Base-by-base conservation (phyloP, 92 coral and sea anemone genomes). In the Porites cylindrica region DNA sequence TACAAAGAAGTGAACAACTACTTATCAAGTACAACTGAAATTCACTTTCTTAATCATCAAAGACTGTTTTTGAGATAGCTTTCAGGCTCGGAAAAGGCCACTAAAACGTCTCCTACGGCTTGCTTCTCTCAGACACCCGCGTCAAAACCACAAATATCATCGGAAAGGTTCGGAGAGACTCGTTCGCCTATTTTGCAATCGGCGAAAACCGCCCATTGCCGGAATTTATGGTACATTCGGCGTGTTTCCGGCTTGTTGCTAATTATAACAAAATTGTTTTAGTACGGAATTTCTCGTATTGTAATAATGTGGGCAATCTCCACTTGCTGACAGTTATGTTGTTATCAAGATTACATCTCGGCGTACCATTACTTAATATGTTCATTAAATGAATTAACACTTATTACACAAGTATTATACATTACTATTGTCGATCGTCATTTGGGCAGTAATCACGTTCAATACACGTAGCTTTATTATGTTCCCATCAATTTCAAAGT, bases 101-200 rank as follows among this genome's bases (percentile, higher is more conserved):
- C 5, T 38, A 38, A 38, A 38, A 38, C 47, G 47, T 4, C 47
- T 38, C 47, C 47, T 0, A 38, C 47, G 7, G 47, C 47, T 38
- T 38, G 47, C 47, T 38, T 38, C 47, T 56, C 2, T 56, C 61
- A 56, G 14, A 56, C 61, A 56, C 16, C 61, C 11, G 17, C 11
- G 14, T 10, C 61, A 56, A 56, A 56, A 62, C 66, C 20, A n/a
- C 66, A 16, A 62, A n/a, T n/a, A n/a, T 20, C 17, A 8, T 62
- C 66, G 66, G 66, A 62, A 62, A 16, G 19, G 8, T 62, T 62
- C 66, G 66, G 66, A 18, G 7, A 18, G 61, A 62, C 66, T 62
- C 66, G 66, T 62, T 62, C n/a, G n/a, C 18, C 66, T 62, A 62
- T 62, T 62, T 62, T 62, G 66, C 66, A 62, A 62, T 62, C 23